These are phyloP conservation scores for Rhineura floridana DNA, from an alignment of 2,113 vertebrate species.

Conservation along the genomic window DNA sequence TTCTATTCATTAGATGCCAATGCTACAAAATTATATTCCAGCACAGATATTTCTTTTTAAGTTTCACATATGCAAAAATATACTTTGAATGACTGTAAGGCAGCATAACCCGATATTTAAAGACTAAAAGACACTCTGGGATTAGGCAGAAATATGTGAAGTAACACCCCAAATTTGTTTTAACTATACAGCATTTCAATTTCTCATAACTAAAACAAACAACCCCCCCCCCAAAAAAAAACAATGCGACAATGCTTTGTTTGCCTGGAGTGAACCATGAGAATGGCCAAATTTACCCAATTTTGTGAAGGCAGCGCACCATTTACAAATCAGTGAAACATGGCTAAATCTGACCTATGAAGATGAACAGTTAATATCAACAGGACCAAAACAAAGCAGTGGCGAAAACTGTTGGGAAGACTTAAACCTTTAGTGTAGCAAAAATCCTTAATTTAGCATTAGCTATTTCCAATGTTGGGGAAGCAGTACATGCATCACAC, in stretches of 20 bases:
- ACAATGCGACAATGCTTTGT: not conserved
- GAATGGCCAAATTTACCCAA: not conserved
- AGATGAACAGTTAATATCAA: not conserved
- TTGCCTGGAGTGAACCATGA: not conserved
- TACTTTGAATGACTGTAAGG: slow-evolving; percentile 50
- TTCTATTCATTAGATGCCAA: not conserved
- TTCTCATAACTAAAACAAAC: not conserved
- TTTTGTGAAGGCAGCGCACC: not conserved
- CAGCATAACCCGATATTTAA: slow-evolving; percentile 34
- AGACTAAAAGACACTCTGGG: slow-evolving; percentile 21
- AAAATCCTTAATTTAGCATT: not conserved
- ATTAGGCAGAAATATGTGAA: slow-evolving; percentile 26
- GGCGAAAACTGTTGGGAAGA: not conserved
- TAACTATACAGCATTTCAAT: not conserved
- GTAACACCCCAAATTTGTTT: not conserved
- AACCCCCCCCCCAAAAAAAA: not conserved
- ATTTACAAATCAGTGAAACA: not conserved
- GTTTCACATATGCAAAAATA: slow-evolving; percentile 7
- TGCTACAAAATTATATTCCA: slow-evolving; percentile 44
- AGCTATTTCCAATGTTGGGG: not conserved
- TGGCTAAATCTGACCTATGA: slow-evolving; percentile 16
- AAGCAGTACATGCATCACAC: fast-evolving
- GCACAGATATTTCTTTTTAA: slow-evolving; percentile 31
- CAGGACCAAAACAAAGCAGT: not conserved
- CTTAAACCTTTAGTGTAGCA: not conserved